Evolutionary conservation across 2,797 vertebrate species (phyloP), one percentile per base, ranked within the genome.

Genomic region (Hirundo rustica): DNA sequence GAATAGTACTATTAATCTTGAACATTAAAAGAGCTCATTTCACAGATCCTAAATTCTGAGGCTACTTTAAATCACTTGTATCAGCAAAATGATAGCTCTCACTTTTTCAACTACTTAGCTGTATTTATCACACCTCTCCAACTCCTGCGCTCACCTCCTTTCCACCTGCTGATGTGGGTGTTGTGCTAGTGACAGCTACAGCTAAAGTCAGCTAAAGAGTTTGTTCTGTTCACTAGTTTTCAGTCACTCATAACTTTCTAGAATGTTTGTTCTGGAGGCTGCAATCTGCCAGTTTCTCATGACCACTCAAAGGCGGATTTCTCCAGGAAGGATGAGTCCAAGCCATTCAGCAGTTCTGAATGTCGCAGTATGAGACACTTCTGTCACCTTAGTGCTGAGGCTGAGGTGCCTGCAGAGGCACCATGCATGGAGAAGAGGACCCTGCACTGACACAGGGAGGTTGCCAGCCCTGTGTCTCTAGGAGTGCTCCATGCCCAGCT

Each of bases 371-470:
- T 32, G 15, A 78, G 51, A 16, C 16, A 29, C 6, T 48, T 64
- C 44, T 45, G 2, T 48, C n/a, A 16, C 62, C 22, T 40, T 34
- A 30, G 6, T 15, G 30, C 42, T 61, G 7, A 80, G 47, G 51
- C 15, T 68, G 34, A 84, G 42, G 19, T 58, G 51, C 66, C 22
- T 53, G 53, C 29, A 70, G 22, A 53, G 30, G 9, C 27, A 61
- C 45, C 38, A 3, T 8, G 45, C 36, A 34, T 11, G 12, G 61
- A 91, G 45, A 89, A 78, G 27, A 53, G 18, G 45, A 54, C 20
- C 13, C 17, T 79, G 38, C 67, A 78, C 4, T 0, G 0, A 44
- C 0, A 1, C 1, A 12, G 21, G 14, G 26, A 76, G 14, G 11
- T 32, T 80, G 36, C 26, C 57, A 77, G 16, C 16, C 36, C 83